Conservation (phyloP, 2,888 invertebrate species). For the Drosophila neonasuta region DNA sequence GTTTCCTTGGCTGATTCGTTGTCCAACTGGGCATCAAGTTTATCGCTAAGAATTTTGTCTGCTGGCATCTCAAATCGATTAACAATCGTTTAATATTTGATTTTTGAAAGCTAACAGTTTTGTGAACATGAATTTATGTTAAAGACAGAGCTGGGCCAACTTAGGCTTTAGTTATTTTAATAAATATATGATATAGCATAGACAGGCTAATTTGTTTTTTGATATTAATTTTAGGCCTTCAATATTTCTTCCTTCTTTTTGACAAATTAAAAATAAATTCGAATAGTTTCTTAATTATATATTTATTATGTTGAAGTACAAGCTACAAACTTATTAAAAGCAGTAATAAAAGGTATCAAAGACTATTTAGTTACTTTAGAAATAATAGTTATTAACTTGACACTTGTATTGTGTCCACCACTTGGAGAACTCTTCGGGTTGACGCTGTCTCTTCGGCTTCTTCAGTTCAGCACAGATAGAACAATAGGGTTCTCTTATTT, state of each 20-base stretch:
- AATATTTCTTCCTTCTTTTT: too few relatives aligned
- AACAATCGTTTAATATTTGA: neutral
- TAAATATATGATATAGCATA: too few relatives aligned
- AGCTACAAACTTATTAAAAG: too few relatives aligned
- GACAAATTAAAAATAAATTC: too few relatives aligned
- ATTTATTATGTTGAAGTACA: too few relatives aligned
- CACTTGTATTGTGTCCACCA: constrained; percentile 55
- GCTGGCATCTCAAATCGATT: constrained; percentile 12
- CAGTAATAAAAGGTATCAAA: too few relatives aligned
- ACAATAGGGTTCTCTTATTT: constrained; percentile 49
- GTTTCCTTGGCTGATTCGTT: neutral
- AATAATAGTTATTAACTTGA: too few relatives aligned
- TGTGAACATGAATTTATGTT: neutral
- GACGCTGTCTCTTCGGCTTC: neutral
- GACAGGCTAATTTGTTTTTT: too few relatives aligned
- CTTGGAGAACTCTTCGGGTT: constrained; percentile 24
- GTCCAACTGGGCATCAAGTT: too few relatives aligned
- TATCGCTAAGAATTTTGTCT: constrained; percentile 18
- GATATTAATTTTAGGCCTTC: too few relatives aligned
- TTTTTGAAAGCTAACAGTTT: neutral
- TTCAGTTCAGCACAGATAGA: constrained; percentile 53
- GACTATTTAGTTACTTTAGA: too few relatives aligned
- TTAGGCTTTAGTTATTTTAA: neutral
- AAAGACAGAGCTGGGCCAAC: neutral
- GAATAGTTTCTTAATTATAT: too few relatives aligned